Conservation (phyloP, 2,888 invertebrate species). For the Leucania comma region DNA sequence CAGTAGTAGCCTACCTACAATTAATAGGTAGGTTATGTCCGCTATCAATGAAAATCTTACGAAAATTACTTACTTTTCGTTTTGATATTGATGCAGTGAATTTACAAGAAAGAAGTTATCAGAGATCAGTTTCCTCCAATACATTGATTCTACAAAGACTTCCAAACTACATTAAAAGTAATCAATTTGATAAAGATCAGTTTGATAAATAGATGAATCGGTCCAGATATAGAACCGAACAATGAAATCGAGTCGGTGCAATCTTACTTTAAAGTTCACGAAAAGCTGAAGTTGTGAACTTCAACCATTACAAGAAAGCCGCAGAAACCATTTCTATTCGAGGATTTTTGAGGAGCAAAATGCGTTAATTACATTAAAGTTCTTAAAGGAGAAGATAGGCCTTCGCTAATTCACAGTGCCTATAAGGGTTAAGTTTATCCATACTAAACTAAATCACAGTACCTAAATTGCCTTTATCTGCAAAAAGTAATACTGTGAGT, state of each 20-base stretch:
- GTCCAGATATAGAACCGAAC: neutral
- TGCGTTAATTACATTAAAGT: no score
- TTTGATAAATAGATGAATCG: neutral
- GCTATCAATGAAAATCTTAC: conserved; percentile 5
- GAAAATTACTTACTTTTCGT: conserved; percentile 25
- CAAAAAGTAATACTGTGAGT: no score
- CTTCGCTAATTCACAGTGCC: no score
- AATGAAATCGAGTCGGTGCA: neutral
- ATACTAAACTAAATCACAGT: no score
- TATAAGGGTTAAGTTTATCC: no score
- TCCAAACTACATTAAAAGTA: neutral
- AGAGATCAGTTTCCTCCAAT: neutral
- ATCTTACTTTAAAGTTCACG: neutral
- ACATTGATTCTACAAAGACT: neutral
- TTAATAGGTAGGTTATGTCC: neutral
- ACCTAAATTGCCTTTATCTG: no score
- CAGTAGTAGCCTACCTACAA: no score
- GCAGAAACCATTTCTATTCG: no score
- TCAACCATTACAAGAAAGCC: neutral
- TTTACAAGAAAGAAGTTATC: no score
- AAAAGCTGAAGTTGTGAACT: neutral
- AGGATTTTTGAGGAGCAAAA: no score
- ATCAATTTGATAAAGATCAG: conserved; percentile 1
- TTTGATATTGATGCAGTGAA: conserved; percentile 4
- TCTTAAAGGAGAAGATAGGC: no score